Evolutionary conservation across 2,888 invertebrate genomes (phyloP).

Genomic region (Halictus quadricinctus): DNA sequence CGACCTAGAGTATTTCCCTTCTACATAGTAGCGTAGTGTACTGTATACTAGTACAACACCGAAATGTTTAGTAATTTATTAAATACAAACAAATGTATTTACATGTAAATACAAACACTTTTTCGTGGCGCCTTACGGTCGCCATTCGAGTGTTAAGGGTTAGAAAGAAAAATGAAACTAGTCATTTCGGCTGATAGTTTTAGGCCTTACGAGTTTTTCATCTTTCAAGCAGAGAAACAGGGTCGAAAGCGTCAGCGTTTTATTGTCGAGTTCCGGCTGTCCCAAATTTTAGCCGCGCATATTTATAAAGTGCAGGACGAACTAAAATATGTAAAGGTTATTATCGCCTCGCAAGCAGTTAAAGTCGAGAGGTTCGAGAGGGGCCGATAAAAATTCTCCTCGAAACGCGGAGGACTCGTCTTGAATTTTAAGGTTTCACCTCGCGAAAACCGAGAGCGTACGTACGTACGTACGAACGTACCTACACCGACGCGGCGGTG

Average conservation of each 20-base stretch:
- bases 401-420: background rate
- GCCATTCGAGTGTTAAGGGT: too few species aligned
- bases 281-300: background rate
- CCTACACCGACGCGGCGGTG: background rate
- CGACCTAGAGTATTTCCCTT: too few species aligned
- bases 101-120: too few species aligned
- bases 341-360: slow-evolving; percentile 8
- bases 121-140: too few species aligned
- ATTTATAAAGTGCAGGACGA: background rate
- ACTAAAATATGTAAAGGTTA: slow-evolving; percentile 14
- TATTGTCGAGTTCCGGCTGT: background rate
- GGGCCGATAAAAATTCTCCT: slow-evolving; percentile 9
- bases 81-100: too few species aligned
- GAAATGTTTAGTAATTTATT: too few species aligned
- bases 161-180: too few species aligned
- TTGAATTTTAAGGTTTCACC: slow-evolving; percentile 6
- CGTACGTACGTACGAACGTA: background rate
- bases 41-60: too few species aligned
- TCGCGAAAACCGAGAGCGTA: slow-evolving; percentile 7
- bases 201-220: background rate
- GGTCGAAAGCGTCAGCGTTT: background rate
- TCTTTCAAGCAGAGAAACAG: background rate
- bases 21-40: too few species aligned
- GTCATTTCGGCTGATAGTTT: background rate
- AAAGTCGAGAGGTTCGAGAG: background rate